Evolutionary conservation across 2,113 vertebrate species (phyloP).

Genomic region (Dryoscopus gambensis): DNA sequence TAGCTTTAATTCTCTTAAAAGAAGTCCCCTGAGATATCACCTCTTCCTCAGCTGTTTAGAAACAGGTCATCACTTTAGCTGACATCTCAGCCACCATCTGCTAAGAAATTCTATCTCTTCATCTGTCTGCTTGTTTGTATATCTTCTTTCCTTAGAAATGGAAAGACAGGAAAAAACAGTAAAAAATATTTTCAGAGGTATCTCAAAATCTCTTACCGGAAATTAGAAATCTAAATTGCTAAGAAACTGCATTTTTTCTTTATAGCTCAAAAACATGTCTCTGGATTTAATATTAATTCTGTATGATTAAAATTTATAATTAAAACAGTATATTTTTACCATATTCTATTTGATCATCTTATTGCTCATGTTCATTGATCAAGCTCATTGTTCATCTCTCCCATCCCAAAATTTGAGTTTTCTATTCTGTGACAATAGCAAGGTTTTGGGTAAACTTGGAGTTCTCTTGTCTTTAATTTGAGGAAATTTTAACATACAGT

Average conservation of each 20-base stretch:
- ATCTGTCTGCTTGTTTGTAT: background rate
- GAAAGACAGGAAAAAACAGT: background rate
- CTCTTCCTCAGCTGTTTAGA: slow-evolving; percentile 17
- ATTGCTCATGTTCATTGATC: background rate
- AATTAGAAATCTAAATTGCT: background rate
- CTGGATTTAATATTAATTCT: background rate
- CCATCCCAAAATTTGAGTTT: background rate
- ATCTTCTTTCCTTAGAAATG: background rate
- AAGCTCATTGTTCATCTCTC: background rate
- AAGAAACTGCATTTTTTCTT: background rate
- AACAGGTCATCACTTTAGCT: slow-evolving; percentile 13
- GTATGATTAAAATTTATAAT: background rate
- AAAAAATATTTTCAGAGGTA: background rate
- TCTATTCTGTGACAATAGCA: background rate
- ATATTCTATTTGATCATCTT: background rate
- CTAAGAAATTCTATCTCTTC: background rate
- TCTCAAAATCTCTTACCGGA: background rate
- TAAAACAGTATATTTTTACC: background rate
- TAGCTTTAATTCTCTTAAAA: slow-evolving; percentile 15
- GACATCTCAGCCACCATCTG: slow-evolving; percentile 1
- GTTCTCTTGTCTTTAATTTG: background rate
- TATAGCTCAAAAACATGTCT: background rate
- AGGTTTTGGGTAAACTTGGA: background rate
- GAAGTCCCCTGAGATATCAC: background rate
- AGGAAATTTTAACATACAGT: background rate